These are phyloP conservation scores for Cremastinae sp. DNA, from an alignment of 2,888 invertebrate species.

Conservation along the genomic window DNA sequence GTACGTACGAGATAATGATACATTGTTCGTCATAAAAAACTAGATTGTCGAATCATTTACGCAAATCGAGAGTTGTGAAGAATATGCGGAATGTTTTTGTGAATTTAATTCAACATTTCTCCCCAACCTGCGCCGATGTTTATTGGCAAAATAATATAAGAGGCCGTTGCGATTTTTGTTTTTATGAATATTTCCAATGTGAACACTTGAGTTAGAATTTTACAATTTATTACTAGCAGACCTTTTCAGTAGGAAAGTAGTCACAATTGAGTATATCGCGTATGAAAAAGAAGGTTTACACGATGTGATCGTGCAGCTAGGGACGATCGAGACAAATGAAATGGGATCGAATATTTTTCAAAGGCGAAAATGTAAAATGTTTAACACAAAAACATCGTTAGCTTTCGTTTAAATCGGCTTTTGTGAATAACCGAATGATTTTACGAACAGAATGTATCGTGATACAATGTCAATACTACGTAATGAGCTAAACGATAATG, in stretches of 20 bases:
- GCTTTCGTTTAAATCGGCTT: slow-evolving; percentile 5
- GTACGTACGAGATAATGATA: slow-evolving; percentile 68
- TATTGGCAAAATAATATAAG: slow-evolving; percentile 70
- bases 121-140: slow-evolving; percentile 61
- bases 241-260: slow-evolving; percentile 63
- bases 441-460: slow-evolving; percentile 27
- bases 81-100: slow-evolving; percentile 35
- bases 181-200: slow-evolving; percentile 69
- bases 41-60: slow-evolving; percentile 55
- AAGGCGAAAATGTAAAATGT: slow-evolving; percentile 1
- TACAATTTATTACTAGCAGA: slow-evolving; percentile 66
- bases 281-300: slow-evolving; percentile 20
- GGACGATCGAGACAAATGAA: slow-evolving; percentile 23
- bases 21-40: slow-evolving; percentile 72
- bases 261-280: slow-evolving; percentile 55
- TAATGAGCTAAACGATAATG: slow-evolving; percentile 35
- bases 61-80: slow-evolving; percentile 62
- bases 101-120: slow-evolving; percentile 25
- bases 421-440: slow-evolving; percentile 43
- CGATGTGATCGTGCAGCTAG: slow-evolving; percentile 43
- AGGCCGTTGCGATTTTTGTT: slow-evolving; percentile 65
- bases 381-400: slow-evolving; percentile 8
- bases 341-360: neutral
- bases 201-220: slow-evolving; percentile 67
- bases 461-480: slow-evolving; percentile 45